phyloP scores from a whole-genome alignment of 2,888 invertebrate species.

The Drosophila lacicola region DNA sequence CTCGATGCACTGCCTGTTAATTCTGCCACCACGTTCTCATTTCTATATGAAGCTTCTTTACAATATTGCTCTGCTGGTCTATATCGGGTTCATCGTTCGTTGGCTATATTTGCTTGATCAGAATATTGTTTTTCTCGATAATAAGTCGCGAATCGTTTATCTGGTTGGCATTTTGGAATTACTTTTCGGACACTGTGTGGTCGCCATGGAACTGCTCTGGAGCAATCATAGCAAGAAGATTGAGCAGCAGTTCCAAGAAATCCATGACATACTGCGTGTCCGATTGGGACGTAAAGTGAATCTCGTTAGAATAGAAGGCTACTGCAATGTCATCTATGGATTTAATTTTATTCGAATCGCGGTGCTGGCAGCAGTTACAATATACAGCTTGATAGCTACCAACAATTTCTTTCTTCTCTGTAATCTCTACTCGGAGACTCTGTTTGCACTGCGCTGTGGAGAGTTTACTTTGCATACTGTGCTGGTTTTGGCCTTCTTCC shows the following conservation, averaged over 20 bases:
- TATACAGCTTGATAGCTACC: constrained; percentile 5
- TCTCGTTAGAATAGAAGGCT: not conserved
- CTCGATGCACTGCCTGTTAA: not conserved
- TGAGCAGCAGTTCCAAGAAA: not conserved
- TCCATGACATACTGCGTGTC: not conserved
- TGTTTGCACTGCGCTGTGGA: constrained; percentile 53
- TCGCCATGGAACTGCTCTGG: not conserved
- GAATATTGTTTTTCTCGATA: not conserved
- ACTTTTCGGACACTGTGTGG: not conserved
- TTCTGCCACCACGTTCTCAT: not conserved
- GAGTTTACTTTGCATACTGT: constrained; percentile 53
- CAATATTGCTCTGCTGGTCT: not conserved
- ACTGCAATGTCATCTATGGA: not conserved
- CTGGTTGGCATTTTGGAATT: not conserved
- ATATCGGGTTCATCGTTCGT: not conserved
- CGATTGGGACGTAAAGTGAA: not conserved
- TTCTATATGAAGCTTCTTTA: not conserved
- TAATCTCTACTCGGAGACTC: constrained; percentile 53
- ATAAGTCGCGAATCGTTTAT: not conserved
- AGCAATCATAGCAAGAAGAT: not conserved
- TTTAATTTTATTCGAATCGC: not conserved
- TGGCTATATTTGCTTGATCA: not conserved
- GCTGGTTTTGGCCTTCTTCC: constrained; percentile 32
- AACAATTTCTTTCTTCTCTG: constrained; percentile 11
- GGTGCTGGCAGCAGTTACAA: not conserved